phyloP scores from a whole-genome alignment of 23 tunicate species.

The Styela plicata region DNA sequence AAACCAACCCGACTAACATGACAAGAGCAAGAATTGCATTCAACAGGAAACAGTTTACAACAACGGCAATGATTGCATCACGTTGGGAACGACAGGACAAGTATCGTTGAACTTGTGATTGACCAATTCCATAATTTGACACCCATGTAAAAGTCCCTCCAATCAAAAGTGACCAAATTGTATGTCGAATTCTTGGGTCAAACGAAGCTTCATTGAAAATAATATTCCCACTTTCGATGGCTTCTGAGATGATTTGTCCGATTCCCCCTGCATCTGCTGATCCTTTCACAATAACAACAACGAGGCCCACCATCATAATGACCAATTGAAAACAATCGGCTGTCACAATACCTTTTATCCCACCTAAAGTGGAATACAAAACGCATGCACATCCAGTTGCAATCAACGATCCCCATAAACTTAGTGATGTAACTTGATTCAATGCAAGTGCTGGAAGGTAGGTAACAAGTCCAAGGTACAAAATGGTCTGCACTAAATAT shows the following conservation, averaged over 20 bases:
- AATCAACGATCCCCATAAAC: slow-evolving; percentile 25
- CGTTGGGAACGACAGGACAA: neutral
- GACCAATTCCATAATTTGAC: slow-evolving; percentile 29
- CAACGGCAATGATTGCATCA: slow-evolving; percentile 28
- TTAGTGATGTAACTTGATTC: slow-evolving; percentile 24
- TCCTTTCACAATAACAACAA: slow-evolving; percentile 8
- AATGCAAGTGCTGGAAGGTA: slow-evolving; percentile 33
- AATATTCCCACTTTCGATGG: slow-evolving; percentile 1
- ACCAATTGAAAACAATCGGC: slow-evolving; percentile 32
- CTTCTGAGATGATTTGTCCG: slow-evolving; percentile 1
- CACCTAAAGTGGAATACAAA: slow-evolving; percentile 27
- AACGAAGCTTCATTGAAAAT: slow-evolving; percentile 19
- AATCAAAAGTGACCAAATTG: slow-evolving; percentile 26
- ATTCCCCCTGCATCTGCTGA: slow-evolving; percentile 23
- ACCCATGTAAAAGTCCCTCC: slow-evolving; percentile 34
- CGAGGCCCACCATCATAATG: slow-evolving; percentile 21
- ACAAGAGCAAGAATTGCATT: slow-evolving; percentile 24
- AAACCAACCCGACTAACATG: slow-evolving; percentile 28
- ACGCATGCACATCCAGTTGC: slow-evolving; percentile 33
- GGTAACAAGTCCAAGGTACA: slow-evolving; percentile 20
- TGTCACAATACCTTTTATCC: slow-evolving; percentile 14
- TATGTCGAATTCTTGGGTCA: slow-evolving; percentile 28
- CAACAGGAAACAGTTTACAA: slow-evolving; percentile 14
- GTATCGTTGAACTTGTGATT: slow-evolving; percentile 33
- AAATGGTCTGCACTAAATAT: slow-evolving; percentile 14